Evolutionary conservation across 2,797 vertebrate genomes (phyloP), one percentile per base, ranked within the genome.

Genomic region (Amniataba percoides): DNA sequence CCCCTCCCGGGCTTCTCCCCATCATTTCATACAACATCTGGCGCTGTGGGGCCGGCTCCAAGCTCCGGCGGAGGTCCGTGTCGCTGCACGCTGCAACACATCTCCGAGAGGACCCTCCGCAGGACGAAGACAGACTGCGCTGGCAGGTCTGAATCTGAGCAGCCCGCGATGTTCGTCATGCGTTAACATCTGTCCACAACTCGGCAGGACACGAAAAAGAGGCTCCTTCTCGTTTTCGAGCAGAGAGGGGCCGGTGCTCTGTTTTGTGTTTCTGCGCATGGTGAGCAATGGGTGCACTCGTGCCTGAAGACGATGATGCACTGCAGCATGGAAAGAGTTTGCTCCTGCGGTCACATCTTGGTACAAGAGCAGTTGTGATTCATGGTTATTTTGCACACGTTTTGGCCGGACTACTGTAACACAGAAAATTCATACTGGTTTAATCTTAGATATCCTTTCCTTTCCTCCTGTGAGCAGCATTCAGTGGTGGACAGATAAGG

Each of bases 1-100:
- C 34, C 34, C 34, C 8, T 9, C 63, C 34, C 63, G 7, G 23
- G 70, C 69, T 79, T 62, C 80, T 70, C 80, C 81, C 55, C 85
- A 51, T 79, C 85, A 42, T 79, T 83, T 85, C 75, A 45, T 78
- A 67, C 79, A 90, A 94, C 94, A 95, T 94, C 92, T 94, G 94
- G 91, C 42, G 73, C 83, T 52, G 72, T 69, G 88, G 87, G 82
- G 84, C 68, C 43, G 1, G 73, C 85, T 87, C 89, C 89, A 88
- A 84, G 73, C 91, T 80, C 84, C 19, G 43, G 83, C 83, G 92
- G 90, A 94, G 93, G 90, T 92, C 92, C 74, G 73, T 43, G 77
- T 81, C 59, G 61, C 72, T 60, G 75, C 68, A 67, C 23, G 25
- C 84, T 77, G 87, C 80, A 83, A 56, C 89, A 81, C 83, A 68